Conservation (phyloP, 1,140 invertebrate species). For the Cylas formicarius region DNA sequence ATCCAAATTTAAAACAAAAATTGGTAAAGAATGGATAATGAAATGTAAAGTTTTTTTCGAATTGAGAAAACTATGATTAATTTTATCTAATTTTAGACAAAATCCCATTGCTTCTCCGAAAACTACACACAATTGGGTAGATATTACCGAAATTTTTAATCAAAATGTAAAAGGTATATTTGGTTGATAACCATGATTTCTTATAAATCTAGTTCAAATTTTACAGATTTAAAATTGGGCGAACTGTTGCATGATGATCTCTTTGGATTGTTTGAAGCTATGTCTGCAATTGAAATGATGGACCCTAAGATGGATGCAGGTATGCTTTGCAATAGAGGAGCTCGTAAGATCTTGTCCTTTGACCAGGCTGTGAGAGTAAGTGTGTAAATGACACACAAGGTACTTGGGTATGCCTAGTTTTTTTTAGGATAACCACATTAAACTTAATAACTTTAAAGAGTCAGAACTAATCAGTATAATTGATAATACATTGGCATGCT, state of each 20-base stretch:
- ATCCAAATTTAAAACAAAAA: no score
- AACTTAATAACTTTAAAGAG: conserved; percentile 66
- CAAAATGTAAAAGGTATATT: conserved; percentile 68
- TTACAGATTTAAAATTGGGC: conserved; percentile 71
- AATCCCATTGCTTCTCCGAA: not conserved
- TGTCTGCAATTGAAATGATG: conserved; percentile 99
- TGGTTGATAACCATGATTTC: conserved; percentile 8
- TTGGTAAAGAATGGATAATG: no score
- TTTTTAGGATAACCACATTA: conserved; percentile 64
- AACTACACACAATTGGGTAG: conserved; percentile 59
- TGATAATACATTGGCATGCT: conserved; percentile 84
- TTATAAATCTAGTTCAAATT: conserved; percentile 13
- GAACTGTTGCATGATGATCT: conserved; percentile 79
- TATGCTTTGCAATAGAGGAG: conserved; percentile 88
- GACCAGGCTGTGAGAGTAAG: conserved; percentile 73
- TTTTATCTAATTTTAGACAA: no score
- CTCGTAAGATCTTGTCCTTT: conserved; percentile 80
- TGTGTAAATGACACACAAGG: conserved; percentile 21
- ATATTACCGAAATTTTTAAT: conserved; percentile 71
- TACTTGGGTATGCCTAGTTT: not conserved
- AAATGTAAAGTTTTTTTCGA: no score
- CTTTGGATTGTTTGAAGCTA: conserved; percentile 95
- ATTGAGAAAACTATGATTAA: no score
- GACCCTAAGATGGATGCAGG: conserved; percentile 99
- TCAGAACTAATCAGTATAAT: conserved; percentile 80